phyloP scores from a whole-genome alignment of 2,113 vertebrate species.

The Semnornis frantzii region DNA sequence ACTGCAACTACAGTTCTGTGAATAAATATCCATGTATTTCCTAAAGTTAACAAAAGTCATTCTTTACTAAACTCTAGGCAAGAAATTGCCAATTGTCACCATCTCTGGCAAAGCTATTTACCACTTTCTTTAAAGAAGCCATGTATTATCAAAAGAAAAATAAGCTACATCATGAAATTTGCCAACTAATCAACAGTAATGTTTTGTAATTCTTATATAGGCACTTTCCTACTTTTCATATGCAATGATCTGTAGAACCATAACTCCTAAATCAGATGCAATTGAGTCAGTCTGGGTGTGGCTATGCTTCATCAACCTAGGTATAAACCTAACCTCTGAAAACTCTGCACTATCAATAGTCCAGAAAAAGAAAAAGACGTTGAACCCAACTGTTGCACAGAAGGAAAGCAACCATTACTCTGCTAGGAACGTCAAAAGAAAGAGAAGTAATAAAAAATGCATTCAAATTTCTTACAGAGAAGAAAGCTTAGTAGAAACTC shows the following conservation, averaged over 20 bases:
- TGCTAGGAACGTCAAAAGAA: neutral
- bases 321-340: neutral
- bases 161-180: neutral
- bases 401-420: neutral
- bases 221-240: neutral
- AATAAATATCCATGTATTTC: neutral
- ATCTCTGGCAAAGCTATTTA: neutral
- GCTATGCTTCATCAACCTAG: neutral
- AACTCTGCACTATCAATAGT: neutral
- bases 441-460: neutral
- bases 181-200: neutral
- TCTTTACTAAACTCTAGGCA: neutral
- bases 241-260: fast-evolving
- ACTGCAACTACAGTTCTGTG: neutral
- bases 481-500: neutral
- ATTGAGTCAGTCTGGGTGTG: neutral
- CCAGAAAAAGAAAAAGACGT: neutral
- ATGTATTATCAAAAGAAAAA: neutral
- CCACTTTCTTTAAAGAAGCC: neutral
- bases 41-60: neutral
- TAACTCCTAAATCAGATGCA: neutral
- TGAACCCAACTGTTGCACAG: neutral
- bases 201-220: neutral
- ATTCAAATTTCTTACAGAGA: neutral
- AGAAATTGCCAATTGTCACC: neutral